Evolutionary conservation across 2,888 invertebrate species (phyloP), one percentile per base, ranked within the genome.

Genomic region (Eupithecia subfuscata): DNA sequence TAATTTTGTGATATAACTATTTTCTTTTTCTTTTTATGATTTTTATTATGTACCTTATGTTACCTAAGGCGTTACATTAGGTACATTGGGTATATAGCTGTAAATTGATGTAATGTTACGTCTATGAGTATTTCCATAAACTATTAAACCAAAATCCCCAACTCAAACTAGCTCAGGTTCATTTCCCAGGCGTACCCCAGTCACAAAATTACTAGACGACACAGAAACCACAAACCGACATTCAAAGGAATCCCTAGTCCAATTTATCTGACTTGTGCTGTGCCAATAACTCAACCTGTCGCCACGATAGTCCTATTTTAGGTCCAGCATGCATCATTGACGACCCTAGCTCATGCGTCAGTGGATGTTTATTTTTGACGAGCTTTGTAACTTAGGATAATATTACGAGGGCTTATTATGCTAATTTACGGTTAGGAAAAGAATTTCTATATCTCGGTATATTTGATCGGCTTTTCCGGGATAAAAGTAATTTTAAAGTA

Each of bases 261-360:
- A 77, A 77, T 84, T 84, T 85, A 88, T 86, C 85, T 82, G 83
- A 73, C 81, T 86, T 81, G 84, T 80, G 81, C 84, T 85, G 84
- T 84, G 80, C 84, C 84, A 87, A 88, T 90, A 88, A 89, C 87
- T 91, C 87, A 85, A 82, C 81, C 77, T 83, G 86, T 87, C 88
- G 81, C 85, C 86, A 84, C 86, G 86, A 72, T 86, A 84, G 85
- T 87, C 87, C 90, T 88, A 89, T 90, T 91, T 91, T 88, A 88
- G 89, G 82, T 77, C 79, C 75, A 74, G 77, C 69, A 85, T 86
- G 88, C 88, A 88, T 91, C 90, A 90, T 88, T 89, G 90, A 86
- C 87, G 86, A 83, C 80, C 80, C 84, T 87, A 86, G 86, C 87
- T 87, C 84, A 85, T 90, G 90, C 91, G 91, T 90, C 90, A 91